Evolutionary conservation across 2,888 invertebrate species (phyloP).

Genomic region (Heliconius aoede): DNA sequence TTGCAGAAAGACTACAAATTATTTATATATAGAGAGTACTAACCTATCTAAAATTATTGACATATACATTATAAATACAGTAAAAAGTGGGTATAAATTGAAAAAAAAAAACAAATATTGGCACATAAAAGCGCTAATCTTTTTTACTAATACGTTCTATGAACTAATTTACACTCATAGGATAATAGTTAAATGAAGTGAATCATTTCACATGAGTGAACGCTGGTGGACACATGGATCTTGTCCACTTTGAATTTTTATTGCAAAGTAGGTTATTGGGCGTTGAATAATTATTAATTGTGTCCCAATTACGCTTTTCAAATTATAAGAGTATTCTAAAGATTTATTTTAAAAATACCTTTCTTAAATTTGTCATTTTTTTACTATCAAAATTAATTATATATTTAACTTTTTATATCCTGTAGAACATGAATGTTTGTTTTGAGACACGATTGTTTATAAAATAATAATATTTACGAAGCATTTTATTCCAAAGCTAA

Average conservation of each 20-base stretch:
- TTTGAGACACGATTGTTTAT: neutral
- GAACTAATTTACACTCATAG: conserved; percentile 7
- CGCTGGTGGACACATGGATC: neutral
- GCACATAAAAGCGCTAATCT: neutral
- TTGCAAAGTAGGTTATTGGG: neutral
- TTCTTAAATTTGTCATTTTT: too few species aligned
- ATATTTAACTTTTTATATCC: neutral
- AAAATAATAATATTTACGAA: neutral
- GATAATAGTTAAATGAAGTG: conserved; percentile 30
- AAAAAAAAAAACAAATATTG: neutral
- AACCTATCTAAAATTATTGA: neutral
- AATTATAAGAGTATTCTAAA: too few species aligned
- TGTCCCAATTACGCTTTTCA: neutral
- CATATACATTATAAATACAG: neutral
- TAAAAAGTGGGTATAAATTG: neutral
- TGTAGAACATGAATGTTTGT: neutral
- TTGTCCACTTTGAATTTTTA: conserved; percentile 13
- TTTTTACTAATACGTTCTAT: neutral
- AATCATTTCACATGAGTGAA: conserved; percentile 14
- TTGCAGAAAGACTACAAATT: neutral
- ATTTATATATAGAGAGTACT: neutral
- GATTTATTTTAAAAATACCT: neutral
- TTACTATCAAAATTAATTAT: too few species aligned
- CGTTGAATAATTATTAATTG: neutral
- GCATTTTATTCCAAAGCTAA: neutral